These are phyloP conservation scores for Copidosoma floridanum DNA, from an alignment of 1,140 invertebrate genomes.

Conservation along the genomic window DNA sequence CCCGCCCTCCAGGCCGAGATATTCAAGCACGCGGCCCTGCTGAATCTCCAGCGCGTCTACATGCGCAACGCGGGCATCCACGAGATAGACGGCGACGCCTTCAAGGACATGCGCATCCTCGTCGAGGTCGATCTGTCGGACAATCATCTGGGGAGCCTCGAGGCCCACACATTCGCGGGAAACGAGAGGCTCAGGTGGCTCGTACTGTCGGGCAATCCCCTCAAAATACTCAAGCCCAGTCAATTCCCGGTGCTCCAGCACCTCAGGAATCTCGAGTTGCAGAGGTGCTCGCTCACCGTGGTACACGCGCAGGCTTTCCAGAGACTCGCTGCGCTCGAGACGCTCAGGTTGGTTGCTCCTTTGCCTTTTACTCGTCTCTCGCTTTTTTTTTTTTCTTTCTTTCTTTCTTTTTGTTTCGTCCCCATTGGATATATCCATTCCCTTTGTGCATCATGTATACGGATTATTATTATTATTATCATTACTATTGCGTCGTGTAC, in stretches of 20 bases:
- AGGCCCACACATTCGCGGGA: conserved; percentile 72
- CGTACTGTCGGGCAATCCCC: conserved; percentile 69
- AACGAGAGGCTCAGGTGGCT: conserved; percentile 71
- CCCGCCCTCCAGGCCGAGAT: conserved; percentile 73
- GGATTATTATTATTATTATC: too few species aligned
- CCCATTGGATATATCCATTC: too few species aligned
- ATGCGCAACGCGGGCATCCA: conserved; percentile 71
- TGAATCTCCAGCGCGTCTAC: conserved; percentile 83
- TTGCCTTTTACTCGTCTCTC: neutral
- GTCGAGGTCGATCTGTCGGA: conserved; percentile 82
- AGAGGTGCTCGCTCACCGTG: conserved; percentile 70
- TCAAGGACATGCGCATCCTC: conserved; percentile 81
- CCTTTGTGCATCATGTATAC: too few species aligned
- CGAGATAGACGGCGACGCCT: conserved; percentile 77
- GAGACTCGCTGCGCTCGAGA: conserved; percentile 66
- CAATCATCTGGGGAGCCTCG: conserved; percentile 67
- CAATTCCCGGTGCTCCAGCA: conserved; percentile 74
- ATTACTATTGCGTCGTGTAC: too few species aligned
- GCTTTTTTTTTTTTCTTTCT: too few species aligned
- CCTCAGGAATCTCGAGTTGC: conserved; percentile 70
- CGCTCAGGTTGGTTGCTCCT: conserved; percentile 57
- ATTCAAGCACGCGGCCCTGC: conserved; percentile 73
- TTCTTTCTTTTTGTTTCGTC: too few species aligned
- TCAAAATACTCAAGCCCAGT: conserved; percentile 61
- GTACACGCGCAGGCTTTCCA: conserved; percentile 72